Base-by-base conservation (phyloP, 2,113 vertebrate genomes). In the Macrotis lagotis region DNA sequence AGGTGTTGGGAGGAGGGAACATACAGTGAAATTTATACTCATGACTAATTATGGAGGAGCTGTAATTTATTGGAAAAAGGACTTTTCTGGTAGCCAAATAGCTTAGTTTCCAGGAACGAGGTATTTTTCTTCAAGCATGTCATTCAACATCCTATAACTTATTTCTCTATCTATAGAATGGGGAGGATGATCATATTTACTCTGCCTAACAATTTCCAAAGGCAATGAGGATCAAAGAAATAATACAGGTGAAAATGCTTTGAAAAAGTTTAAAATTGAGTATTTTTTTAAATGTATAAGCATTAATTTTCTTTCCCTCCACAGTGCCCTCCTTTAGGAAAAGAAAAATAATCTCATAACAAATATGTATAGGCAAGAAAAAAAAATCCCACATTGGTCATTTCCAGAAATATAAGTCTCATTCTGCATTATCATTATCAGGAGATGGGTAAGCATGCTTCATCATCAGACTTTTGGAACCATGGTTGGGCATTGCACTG, bases 41-140 rank as follows among this genome's bases (percentile, higher is more conserved):
- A 47, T 74, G 83, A 51, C 48, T 52, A 26, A 91, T 90, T 66
- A 92, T 22, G 28, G 55, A 37, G 25, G 28, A 66, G 19, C 14
- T 94, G 8, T 92, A 37, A 90, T 94, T 94, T 92, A 91, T 0
- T 90, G 47, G 48, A 1, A 94, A 94, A 88, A 95, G 2, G 59
- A 74, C 5, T 74, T 74, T 37, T 74, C 59, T 74, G 59, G 14
- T 74, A 19, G 59, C n/a, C 59, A 74, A 6, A 74, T 1, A n/a
- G 14, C 31, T n/a, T 74, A n/a, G 14, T 74, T 74, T n/a, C 59
- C 37, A 74, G 59, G 59, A 66, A 66, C 31, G 12, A 55, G 25
- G 53, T 12, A 74, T n/a, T 74, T n/a, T 74, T 10, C 26, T n/a
- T 19, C 49, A 25, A 47, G 28, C 51, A 11, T 22, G 25, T 53